These are phyloP conservation scores for Aplocera efformata DNA, from an alignment of 2,888 invertebrate genomes.

Conservation along the genomic window DNA sequence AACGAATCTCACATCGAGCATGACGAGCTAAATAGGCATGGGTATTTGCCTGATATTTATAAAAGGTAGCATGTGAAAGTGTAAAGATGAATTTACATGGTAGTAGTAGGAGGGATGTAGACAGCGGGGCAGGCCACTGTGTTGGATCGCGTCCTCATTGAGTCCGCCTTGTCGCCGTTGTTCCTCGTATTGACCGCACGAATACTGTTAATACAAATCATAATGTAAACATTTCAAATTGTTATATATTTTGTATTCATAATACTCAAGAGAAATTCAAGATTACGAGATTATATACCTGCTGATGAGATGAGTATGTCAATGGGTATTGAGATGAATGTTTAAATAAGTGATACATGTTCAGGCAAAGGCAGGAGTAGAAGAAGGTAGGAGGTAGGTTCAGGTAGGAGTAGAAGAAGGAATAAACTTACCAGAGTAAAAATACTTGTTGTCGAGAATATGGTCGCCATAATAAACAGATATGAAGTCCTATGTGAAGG, in stretches of 20 bases:
- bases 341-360: slow-evolving; percentile 17
- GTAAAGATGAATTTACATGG: slow-evolving; percentile 50
- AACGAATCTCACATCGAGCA: slow-evolving; percentile 20
- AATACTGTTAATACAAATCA: slow-evolving; percentile 44
- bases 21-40: slow-evolving; percentile 9
- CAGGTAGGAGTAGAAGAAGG: no score
- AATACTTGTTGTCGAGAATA: slow-evolving; percentile 60
- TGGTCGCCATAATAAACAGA: slow-evolving; percentile 59
- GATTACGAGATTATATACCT: no score
- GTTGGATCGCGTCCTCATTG: slow-evolving; percentile 46
- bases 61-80: slow-evolving; percentile 33
- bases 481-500: slow-evolving; percentile 63
- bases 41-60: slow-evolving; percentile 28
- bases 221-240: background rate
- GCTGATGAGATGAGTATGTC: no score
- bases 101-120: slow-evolving; percentile 69
- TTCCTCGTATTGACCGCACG: slow-evolving; percentile 62
- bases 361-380: no score
- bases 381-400: no score
- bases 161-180: slow-evolving; percentile 47
- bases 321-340: slow-evolving; percentile 1
- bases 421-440: slow-evolving; percentile 56
- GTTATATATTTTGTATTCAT: no score
- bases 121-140: slow-evolving; percentile 56
- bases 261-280: no score